Evolutionary conservation across 1,140 invertebrate genomes (phyloP), one percentile per base, ranked within the genome.

Genomic region (Adelges cooleyi): DNA sequence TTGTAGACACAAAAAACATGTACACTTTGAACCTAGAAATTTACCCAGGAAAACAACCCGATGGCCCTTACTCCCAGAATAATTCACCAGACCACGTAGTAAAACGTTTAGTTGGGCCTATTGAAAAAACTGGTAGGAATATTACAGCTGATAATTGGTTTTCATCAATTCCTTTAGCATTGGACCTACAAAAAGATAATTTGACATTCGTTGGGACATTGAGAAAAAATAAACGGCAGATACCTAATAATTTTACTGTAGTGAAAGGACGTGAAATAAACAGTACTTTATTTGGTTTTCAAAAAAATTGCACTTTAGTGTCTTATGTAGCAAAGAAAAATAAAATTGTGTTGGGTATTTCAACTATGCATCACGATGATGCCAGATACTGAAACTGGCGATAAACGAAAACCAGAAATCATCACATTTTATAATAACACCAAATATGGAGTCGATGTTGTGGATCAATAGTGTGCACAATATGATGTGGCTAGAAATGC

Each of bases 121-220:
- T 70, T 65, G 25, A 69, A 51, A 38, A 67, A 17, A 70, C 67
- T 17, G 70, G 72, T 33, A 27, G 72, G 44, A 72, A 72, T 62
- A 51, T 76, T n/a, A 73, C 72, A 11, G 67, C 66, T 65, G 74
- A 75, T 67, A 76, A 75, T 68, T 75, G 72, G 71, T 75, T 76
- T 66, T 71, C 68, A n/a, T 70, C 68, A 2, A 49, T 73, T 11
- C 52, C 65, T 51, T 67, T 74, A 49, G 70, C 68, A 36, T 71
- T 75, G 54, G 67, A 70, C 27, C 69, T 76, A 10, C 8, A 25
- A 11, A 33, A 33, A 6, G 29, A 33, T 6, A 33, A 33, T 33
- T 33, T 33, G 11, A 33, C 29, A 33, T 33, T 33, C 29, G 11
- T 33, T 11, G 29, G 29, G 11, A 33, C 11, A 33, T 5, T 33